These are phyloP conservation scores for Scomber colias DNA, from an alignment of 2,113 vertebrate species.

Conservation along the genomic window DNA sequence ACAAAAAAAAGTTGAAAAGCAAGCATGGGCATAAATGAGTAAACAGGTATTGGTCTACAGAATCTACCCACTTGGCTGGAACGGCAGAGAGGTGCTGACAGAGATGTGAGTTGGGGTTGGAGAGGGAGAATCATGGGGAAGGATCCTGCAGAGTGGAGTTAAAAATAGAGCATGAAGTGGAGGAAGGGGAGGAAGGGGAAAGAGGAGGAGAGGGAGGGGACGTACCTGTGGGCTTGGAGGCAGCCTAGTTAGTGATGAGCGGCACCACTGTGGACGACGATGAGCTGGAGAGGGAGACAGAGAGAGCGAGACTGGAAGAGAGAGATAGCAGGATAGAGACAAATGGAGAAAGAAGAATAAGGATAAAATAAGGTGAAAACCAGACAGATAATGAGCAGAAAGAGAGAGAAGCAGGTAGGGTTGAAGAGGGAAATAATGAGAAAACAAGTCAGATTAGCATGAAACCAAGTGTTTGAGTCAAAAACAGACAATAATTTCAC, in stretches of 20 bases:
- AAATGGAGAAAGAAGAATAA: slow-evolving; percentile 11
- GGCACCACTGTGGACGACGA: slow-evolving; percentile 48
- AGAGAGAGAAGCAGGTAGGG: slow-evolving; percentile 10
- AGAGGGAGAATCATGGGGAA: slow-evolving; percentile 53
- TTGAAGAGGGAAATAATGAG: slow-evolving; percentile 29
- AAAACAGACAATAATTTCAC: slow-evolving; percentile 64
- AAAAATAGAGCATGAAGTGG: slow-evolving; percentile 79
- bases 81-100: slow-evolving; percentile 37
- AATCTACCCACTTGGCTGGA: slow-evolving; percentile 9
- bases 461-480: slow-evolving; percentile 43
- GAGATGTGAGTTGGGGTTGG: slow-evolving; percentile 37
- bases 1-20: not conserved
- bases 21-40: slow-evolving; percentile 37
- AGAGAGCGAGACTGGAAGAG: slow-evolving; percentile 1
- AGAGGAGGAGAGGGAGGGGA: slow-evolving; percentile 27
- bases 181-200: slow-evolving; percentile 23
- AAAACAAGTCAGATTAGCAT: slow-evolving; percentile 66
- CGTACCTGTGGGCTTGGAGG: slow-evolving; percentile 80
- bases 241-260: slow-evolving; percentile 73
- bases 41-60: slow-evolving; percentile 25
- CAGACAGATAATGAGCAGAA: slow-evolving; percentile 44
- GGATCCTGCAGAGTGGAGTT: slow-evolving; percentile 67
- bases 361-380: slow-evolving; percentile 16
- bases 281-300: slow-evolving; percentile 45
- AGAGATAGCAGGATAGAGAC: not conserved